These are phyloP conservation scores for Xenopus laevis DNA, from an alignment of 2,113 vertebrate genomes.

Conservation along the genomic window DNA sequence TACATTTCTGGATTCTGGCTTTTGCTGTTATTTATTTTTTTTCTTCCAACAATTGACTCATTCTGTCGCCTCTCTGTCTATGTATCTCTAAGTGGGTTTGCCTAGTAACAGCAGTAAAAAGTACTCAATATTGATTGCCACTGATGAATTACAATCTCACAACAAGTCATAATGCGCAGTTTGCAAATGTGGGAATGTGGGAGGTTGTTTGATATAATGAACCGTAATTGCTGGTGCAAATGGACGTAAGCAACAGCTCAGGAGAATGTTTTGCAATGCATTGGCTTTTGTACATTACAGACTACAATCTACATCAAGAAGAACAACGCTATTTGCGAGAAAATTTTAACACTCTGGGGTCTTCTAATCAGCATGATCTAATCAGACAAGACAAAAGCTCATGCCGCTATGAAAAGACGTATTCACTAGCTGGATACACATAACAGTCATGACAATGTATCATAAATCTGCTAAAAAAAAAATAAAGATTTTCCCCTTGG, in stretches of 20 bases:
- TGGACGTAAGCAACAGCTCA: slow-evolving; percentile 32
- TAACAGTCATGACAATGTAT: neutral
- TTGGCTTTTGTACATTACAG: slow-evolving; percentile 20
- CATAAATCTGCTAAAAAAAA: neutral
- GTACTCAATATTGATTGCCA: slow-evolving; percentile 46
- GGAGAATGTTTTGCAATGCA: neutral
- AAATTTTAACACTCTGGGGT: slow-evolving; percentile 16
- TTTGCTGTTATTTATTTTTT: slow-evolving; percentile 11
- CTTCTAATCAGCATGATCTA: slow-evolving; percentile 17
- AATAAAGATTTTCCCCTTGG: neutral
- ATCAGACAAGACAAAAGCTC: slow-evolving; percentile 29
- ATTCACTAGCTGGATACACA: neutral
- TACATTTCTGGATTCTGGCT: slow-evolving; percentile 35
- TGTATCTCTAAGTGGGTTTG: slow-evolving; percentile 39
- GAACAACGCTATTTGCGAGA: slow-evolving; percentile 13
- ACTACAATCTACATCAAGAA: slow-evolving; percentile 21
- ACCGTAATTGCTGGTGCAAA: slow-evolving; percentile 40
- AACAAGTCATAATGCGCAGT: slow-evolving; percentile 17
- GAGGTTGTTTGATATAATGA: slow-evolving; percentile 44
- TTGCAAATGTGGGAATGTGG: slow-evolving; percentile 30
- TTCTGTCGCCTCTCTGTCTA: slow-evolving; percentile 21
- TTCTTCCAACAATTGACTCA: slow-evolving; percentile 38
- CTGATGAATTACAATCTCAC: slow-evolving; percentile 12
- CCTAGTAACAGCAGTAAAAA: slow-evolving; percentile 40
- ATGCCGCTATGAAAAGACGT: neutral